Evolutionary conservation across 2,113 vertebrate genomes (phyloP).

Genomic region (Typhlomys cinereus): DNA sequence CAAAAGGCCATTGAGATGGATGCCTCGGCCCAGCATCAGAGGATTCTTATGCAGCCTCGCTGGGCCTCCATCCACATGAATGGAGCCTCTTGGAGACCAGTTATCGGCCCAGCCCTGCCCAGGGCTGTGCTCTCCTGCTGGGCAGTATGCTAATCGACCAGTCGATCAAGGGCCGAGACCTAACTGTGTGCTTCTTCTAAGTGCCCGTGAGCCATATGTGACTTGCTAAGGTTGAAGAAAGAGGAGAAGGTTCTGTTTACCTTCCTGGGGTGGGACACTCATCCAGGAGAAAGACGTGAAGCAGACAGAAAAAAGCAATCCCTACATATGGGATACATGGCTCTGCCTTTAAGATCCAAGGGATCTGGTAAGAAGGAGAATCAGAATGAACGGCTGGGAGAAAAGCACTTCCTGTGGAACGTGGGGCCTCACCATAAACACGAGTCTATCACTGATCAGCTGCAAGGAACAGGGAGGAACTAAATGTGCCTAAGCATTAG

Average conservation of each 20-base stretch:
- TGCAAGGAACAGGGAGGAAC: background rate
- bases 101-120: constrained; percentile 49
- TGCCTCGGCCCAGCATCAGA: constrained; percentile 49
- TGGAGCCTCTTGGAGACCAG: constrained; percentile 47
- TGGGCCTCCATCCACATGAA: constrained; percentile 70
- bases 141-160: constrained; percentile 50
- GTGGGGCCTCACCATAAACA: background rate
- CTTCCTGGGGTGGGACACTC: background rate
- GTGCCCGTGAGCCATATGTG: background rate
- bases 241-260: background rate
- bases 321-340: background rate
- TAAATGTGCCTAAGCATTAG: background rate
- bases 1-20: constrained; percentile 78
- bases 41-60: constrained; percentile 71
- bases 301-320: background rate
- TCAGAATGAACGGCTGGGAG: background rate
- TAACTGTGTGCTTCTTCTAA: background rate
- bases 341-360: background rate
- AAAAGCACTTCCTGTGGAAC: background rate
- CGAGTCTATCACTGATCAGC: background rate
- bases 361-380: background rate
- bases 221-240: background rate
- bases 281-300: constrained; percentile 4
- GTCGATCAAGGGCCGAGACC: constrained; percentile 54
- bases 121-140: constrained; percentile 60